Evolutionary conservation across 1,140 invertebrate species (phyloP), one percentile per base, ranked within the genome.

Genomic region (Zaprionus inermis): DNA sequence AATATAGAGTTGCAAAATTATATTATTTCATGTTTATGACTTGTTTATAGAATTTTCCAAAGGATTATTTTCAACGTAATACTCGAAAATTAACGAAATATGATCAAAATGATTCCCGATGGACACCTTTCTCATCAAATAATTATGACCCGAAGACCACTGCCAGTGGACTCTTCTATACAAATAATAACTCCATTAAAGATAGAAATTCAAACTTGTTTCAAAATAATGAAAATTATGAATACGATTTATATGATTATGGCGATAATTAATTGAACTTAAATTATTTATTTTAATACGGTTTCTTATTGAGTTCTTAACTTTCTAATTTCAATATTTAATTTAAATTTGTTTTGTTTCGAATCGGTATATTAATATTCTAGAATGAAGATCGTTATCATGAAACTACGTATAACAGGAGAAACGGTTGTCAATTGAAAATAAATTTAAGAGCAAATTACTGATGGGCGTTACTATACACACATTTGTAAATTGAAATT

Each of bases 51-150:
- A 64, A 65, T 7, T 51, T 54, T 5, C 52, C 57, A 28, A 81
- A 44, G 34, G 67, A 81, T 18, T 54, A 81, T 18, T 81, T 85
- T 7, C 67, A 72, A 14, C 78, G 81, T 7, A 57, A 57, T 22
- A 49, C 72, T 32, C 51, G 81, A 58, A 73, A 54, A 41, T 30
- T 66, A 20, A 36, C 38, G 1, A 32, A 41, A 41, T 41, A 9
- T 41, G 1, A 65, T 49, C 36, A 28, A 10, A 61, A 55, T 22
- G 63, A 14, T 20, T 68, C 72, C 14, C 22, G 54, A 14, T n/a
- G 64, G 51, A 52, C 12, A 24, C 57, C 44, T 20, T n/a, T 51
- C 7, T 20, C 46, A 56, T 36, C 36, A 49, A 41, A 58, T n/a
- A 46, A 44, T 36, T 38, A 58, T 49, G 41, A 58, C 16, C 38